Percentiles rank a stretch among this genome's conserved stretches.
Evolutionary conservation across 2,113 vertebrate species (phyloP).

Genomic region (Uria lomvia): DNA sequence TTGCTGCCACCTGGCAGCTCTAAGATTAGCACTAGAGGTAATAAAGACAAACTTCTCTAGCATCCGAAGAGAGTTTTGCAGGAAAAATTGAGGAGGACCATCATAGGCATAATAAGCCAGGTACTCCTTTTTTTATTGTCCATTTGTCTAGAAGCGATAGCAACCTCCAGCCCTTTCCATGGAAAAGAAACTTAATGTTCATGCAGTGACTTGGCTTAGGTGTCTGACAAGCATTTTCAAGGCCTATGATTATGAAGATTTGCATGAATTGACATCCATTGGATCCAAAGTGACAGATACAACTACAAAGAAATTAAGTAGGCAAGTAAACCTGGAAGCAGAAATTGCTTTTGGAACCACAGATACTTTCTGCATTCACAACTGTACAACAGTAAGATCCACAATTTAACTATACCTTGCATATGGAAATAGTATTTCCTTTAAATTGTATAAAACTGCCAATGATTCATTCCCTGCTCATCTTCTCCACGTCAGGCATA

Average conservation of each 20-base stretch:
- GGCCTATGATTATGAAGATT: not conserved
- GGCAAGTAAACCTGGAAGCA: not conserved
- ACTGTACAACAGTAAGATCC: not conserved
- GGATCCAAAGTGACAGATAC: not conserved
- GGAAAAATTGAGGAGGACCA: not conserved
- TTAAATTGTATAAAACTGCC: not conserved
- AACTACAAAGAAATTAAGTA: not conserved
- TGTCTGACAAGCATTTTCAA: not conserved
- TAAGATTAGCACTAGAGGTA: not conserved
- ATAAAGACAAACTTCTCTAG: not conserved
- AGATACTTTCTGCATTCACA: not conserved
- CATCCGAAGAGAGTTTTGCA: fast-evolving
- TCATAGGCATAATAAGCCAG: not conserved
- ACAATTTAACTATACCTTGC: not conserved
- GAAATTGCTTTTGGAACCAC: not conserved
- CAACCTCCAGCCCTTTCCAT: not conserved
- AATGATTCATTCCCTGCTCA: not conserved
- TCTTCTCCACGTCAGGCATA: fast-evolving
- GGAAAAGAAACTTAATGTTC: not conserved
- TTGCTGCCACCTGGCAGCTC: not conserved
- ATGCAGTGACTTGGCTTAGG: not conserved
- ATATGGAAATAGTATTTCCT: not conserved
- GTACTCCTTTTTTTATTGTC: not conserved
- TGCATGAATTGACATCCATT: not conserved
- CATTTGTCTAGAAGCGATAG: not conserved